Percentiles rank a stretch among this genome's conserved stretches.
Conservation (phyloP, 1,140 invertebrate genomes). For the Araneus ventricosus region DNA sequence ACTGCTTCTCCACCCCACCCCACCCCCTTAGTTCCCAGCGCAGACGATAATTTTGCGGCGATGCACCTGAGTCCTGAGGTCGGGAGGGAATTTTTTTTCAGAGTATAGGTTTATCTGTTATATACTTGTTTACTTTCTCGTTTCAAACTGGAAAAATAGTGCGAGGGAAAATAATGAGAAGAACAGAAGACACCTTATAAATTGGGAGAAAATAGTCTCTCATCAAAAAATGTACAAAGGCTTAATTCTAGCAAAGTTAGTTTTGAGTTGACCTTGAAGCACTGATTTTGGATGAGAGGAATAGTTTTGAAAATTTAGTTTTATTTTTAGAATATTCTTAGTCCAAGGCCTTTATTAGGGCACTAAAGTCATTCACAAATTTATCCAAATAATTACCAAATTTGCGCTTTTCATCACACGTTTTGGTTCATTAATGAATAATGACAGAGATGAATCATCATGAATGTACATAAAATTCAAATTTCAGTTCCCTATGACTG, state of each 20-base stretch:
- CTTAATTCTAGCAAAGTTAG: neutral
- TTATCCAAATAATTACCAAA: too few species aligned
- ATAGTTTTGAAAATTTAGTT: too few species aligned
- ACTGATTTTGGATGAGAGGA: too few species aligned
- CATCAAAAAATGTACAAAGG: neutral
- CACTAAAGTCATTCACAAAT: too few species aligned
- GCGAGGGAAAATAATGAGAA: neutral
- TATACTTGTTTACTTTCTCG: neutral
- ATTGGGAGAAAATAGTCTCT: neutral
- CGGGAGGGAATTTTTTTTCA: neutral
- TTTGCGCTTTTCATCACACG: too few species aligned
- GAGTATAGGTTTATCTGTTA: neutral
- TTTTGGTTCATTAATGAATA: too few species aligned
- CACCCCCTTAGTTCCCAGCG: neutral
- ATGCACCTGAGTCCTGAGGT: slow-evolving; percentile 41
- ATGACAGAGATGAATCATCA: too few species aligned
- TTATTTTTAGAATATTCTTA: too few species aligned
- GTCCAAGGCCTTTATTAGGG: too few species aligned
- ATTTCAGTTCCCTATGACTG: too few species aligned
- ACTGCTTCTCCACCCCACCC: neutral
- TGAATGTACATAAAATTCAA: too few species aligned
- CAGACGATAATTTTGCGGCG: slow-evolving; percentile 53
- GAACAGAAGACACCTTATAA: neutral
- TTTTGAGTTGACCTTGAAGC: neutral
- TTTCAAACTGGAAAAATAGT: neutral